Evolutionary conservation across 2,113 vertebrate genomes (phyloP).

Genomic region (Nerophis ophidion): DNA sequence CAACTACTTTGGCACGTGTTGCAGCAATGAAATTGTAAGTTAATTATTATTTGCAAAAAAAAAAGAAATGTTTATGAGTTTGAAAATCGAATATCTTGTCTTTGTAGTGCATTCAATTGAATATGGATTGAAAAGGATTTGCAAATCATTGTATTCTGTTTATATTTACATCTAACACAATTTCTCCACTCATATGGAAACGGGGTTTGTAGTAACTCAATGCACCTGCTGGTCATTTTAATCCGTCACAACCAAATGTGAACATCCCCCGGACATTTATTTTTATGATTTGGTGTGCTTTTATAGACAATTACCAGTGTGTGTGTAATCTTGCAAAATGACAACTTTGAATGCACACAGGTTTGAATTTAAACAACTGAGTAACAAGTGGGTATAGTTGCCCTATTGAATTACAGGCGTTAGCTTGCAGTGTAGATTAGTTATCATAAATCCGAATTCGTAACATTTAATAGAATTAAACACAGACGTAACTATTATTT

Average conservation of each 20-base stretch:
- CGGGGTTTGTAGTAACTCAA: too few relatives aligned
- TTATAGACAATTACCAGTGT: background rate
- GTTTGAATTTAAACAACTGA: background rate
- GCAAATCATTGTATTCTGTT: too few relatives aligned
- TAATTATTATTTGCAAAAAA: too few relatives aligned
- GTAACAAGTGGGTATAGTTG: background rate
- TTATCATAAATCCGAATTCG: background rate
- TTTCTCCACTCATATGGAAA: too few relatives aligned
- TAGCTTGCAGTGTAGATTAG: background rate
- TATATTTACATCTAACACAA: too few relatives aligned
- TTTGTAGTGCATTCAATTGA: too few relatives aligned
- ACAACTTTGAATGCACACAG: background rate
- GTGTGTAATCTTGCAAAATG: background rate
- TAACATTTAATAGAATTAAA: background rate
- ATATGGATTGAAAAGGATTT: too few relatives aligned
- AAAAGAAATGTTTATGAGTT: too few relatives aligned
- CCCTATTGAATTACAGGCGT: background rate
- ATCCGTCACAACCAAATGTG: background rate
- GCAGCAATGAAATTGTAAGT: too few relatives aligned
- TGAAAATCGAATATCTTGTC: too few relatives aligned
- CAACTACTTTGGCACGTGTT: too few relatives aligned
- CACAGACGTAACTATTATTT: rapidly evolving
- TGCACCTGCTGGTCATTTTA: background rate
- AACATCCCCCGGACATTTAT: background rate
- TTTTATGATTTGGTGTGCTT: background rate